A percentile compares a stretch with the other conserved stretches of the same genome.
Conservation (phyloP, 2,888 invertebrate species). For the Pemphredon lugubris region DNA sequence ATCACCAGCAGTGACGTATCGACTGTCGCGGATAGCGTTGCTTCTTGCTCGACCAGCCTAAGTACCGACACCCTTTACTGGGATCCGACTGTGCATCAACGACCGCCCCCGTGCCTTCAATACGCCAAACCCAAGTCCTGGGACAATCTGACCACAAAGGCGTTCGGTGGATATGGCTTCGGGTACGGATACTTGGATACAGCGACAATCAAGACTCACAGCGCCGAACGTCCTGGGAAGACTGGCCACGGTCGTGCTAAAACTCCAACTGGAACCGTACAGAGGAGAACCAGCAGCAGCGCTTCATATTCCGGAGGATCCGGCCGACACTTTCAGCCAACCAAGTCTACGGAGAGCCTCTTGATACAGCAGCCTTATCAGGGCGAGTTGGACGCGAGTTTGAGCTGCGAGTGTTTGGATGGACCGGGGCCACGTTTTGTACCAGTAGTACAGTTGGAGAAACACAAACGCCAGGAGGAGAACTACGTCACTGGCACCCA, state of each 20-base stretch:
- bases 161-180: slow-evolving; percentile 92
- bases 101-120: slow-evolving; percentile 80
- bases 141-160: slow-evolving; percentile 94
- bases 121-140: slow-evolving; percentile 91
- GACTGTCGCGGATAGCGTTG: slow-evolving; percentile 86
- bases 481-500: slow-evolving; percentile 59
- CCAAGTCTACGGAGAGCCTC: slow-evolving; percentile 92
- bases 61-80: slow-evolving; percentile 94
- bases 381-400: slow-evolving; percentile 85
- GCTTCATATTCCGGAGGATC: slow-evolving; percentile 75
- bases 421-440: slow-evolving; percentile 67
- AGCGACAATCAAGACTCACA: slow-evolving; percentile 80
- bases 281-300: slow-evolving; percentile 81
- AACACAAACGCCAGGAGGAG: slow-evolving; percentile 72
- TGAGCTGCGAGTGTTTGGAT: slow-evolving; percentile 88
- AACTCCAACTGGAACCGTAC: slow-evolving; percentile 82
- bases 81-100: slow-evolving; percentile 84
- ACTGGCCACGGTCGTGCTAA: slow-evolving; percentile 84
- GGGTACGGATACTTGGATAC: slow-evolving; percentile 93
- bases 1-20: slow-evolving; percentile 90
- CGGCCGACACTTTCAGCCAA: slow-evolving; percentile 84
- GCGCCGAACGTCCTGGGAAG: slow-evolving; percentile 79
- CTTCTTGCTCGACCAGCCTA: slow-evolving; percentile 91
- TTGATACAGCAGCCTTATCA: slow-evolving; percentile 87
- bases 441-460: slow-evolving; percentile 73